Evolutionary conservation across 2,113 vertebrate genomes (phyloP), one percentile per base, ranked within the genome.

Genomic region (Callopanchax toddi): DNA sequence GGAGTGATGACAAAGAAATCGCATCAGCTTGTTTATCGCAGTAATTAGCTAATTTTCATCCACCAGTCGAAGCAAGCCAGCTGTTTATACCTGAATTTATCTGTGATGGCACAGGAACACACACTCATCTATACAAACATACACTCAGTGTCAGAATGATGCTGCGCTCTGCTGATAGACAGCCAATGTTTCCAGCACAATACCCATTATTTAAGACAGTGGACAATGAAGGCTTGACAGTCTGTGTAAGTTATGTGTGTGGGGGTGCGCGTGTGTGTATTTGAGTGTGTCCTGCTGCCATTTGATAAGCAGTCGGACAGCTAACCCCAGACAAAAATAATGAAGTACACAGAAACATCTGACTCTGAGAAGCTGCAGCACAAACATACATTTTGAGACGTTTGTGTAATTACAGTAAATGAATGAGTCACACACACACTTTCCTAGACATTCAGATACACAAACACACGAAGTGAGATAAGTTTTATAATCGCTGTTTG

Each of bases 41-140:
- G 26, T 71, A 82, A 87, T 84, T 46, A 76, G 61, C 52, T 60
- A 55, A 74, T 84, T 72, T 44, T 60, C 46, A 69, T 81, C 59
- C 60, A 43, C 5, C 6, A n/a, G 54, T 69, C 55, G 61, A 73
- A 75, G 71, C 49, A 53, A 61, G 70, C 59, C 75, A 82, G 85
- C 76, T 84, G 76, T 84, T 79, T 81, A 32, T 78, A 76, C 68
- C 64, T 79, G 50, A 53, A 74, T 73, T n/a, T 25, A 58, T 70
- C 37, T 39, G 65, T 69, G 51, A 60, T 23, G 42, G n/a, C 48
- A 49, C 46, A 62, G 52, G 64, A 20, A 74, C 37, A 62, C 49
- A 51, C 60, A 55, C 61, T 6, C 69, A 55, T 50, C 44, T 59
- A 58, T 22, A 40, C 44, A 70, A 48, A 67, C 75, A 86, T 48